These are phyloP conservation scores for Nematolebias whitei DNA, from an alignment of 2,113 vertebrate genomes.

Conservation along the genomic window DNA sequence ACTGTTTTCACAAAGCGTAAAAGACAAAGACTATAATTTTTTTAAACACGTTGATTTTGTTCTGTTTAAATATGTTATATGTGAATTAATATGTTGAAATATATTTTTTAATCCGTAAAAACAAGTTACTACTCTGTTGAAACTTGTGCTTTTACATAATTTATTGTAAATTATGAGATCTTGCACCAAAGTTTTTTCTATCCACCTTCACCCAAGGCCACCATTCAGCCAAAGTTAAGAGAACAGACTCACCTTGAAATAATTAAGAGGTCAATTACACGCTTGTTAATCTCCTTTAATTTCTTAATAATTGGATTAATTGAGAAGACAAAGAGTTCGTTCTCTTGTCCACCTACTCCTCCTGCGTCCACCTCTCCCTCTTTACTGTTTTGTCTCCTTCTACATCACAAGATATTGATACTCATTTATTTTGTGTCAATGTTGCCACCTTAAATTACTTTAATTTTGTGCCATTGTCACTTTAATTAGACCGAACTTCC, in stretches of 20 bases:
- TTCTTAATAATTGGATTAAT: conserved; percentile 79
- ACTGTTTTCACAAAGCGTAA: conserved; percentile 24
- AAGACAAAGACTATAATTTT: conserved; percentile 1
- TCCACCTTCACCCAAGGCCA: background rate
- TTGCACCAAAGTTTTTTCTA: conserved; percentile 8
- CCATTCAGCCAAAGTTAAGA: conserved; percentile 57
- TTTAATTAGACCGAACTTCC: conserved; percentile 57
- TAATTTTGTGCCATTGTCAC: conserved; percentile 42
- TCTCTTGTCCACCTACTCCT: conserved; percentile 73
- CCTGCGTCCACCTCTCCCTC: conserved; percentile 58
- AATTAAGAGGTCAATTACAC: conserved; percentile 81
- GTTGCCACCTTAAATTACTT: conserved; percentile 46
- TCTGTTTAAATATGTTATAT: conserved; percentile 8
- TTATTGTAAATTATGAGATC: background rate
- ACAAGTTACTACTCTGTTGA: background rate
- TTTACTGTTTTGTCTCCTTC: conserved; percentile 40
- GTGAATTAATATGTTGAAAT: conserved; percentile 1
- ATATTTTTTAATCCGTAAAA: background rate
- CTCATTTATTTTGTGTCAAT: conserved; percentile 62
- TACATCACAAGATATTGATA: conserved; percentile 35
- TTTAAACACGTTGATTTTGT: conserved; percentile 26
- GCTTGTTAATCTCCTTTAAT: conserved; percentile 80
- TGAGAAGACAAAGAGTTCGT: conserved; percentile 67
- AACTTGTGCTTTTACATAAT: conserved; percentile 1
- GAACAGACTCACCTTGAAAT: conserved; percentile 75